These are phyloP conservation scores for Porites lutea DNA, from an alignment of 64 coral and sea anemone genomes.

Conservation along the genomic window DNA sequence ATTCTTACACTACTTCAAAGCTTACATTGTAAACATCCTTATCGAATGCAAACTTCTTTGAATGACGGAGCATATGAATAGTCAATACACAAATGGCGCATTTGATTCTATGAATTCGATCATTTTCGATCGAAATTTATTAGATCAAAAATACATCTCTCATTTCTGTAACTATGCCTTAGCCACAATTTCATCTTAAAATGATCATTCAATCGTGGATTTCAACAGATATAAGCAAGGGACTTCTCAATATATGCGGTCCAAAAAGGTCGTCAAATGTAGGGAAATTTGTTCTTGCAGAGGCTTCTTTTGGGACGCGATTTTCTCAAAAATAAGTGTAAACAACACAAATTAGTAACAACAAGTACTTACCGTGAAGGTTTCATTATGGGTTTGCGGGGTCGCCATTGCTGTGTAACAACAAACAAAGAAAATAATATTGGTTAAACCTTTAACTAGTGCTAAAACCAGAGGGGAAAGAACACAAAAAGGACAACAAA, in stretches of 20 bases:
- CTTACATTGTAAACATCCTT: too few species aligned
- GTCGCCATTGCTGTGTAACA: constrained; percentile 17
- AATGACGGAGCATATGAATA: too few species aligned
- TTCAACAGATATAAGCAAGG: too few species aligned
- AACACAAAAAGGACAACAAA: constrained; percentile 21
- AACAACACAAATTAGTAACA: not conserved
- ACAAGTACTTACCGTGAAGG: not conserved
- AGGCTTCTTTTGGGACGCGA: not conserved
- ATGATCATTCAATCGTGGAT: too few species aligned
- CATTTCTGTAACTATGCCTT: too few species aligned
- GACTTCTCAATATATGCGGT: too few species aligned
- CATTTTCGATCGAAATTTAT: not conserved
- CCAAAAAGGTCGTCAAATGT: not conserved
- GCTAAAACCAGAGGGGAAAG: constrained; percentile 14
- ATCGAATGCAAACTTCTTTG: too few species aligned
- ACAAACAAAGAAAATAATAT: not conserved
- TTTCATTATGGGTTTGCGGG: constrained; percentile 21
- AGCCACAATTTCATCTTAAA: too few species aligned
- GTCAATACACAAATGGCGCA: too few species aligned
- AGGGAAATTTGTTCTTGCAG: not conserved
- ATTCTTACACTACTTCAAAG: too few species aligned
- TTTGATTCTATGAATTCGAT: not conserved
- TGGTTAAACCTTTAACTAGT: constrained; percentile 8
- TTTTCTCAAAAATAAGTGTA: constrained; percentile 27
- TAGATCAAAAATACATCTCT: too few species aligned